Percentiles rank a stretch among this genome's conserved stretches.
These are phyloP conservation scores for Phalacrocorax brasilianus DNA, from an alignment of 2,113 vertebrate genomes.

Conservation along the genomic window DNA sequence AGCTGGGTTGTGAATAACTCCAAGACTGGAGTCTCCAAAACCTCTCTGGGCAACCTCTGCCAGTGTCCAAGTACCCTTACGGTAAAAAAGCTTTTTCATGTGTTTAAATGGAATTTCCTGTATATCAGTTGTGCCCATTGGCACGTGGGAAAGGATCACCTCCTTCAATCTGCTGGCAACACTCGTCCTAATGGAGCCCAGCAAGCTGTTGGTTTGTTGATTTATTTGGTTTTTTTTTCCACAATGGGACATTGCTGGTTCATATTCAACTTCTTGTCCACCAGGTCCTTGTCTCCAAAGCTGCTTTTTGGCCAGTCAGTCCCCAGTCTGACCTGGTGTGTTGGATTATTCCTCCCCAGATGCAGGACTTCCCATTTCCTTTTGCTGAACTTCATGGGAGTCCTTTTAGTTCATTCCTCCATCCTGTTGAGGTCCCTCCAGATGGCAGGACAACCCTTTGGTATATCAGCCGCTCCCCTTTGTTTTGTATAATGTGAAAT, in stretches of 20 bases:
- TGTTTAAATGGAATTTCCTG: not conserved
- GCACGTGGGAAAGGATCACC: not conserved
- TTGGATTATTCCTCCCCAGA: not conserved
- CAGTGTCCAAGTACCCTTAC: not conserved
- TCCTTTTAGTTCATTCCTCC: not conserved
- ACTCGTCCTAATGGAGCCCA: not conserved
- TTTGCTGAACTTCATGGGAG: not conserved
- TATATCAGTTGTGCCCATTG: not conserved
- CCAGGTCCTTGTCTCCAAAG: not conserved
- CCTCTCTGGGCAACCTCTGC: not conserved
- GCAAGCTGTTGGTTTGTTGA: not conserved
- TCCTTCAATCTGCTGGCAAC: not conserved
- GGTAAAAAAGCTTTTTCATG: not conserved
- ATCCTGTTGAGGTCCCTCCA: not conserved
- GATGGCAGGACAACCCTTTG: not conserved
- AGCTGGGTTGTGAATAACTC: not conserved
- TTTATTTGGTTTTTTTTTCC: not conserved
- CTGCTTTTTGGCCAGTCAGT: not conserved
- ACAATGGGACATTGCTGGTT: not conserved
- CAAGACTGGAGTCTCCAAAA: not conserved
- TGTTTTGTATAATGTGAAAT: not conserved
- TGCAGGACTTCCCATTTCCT: not conserved
- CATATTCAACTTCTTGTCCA: not conserved
- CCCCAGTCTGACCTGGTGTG: no score
- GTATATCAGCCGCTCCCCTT: not conserved